Conservation (phyloP, 2,888 invertebrate species). For the Ernsta delagoae region DNA sequence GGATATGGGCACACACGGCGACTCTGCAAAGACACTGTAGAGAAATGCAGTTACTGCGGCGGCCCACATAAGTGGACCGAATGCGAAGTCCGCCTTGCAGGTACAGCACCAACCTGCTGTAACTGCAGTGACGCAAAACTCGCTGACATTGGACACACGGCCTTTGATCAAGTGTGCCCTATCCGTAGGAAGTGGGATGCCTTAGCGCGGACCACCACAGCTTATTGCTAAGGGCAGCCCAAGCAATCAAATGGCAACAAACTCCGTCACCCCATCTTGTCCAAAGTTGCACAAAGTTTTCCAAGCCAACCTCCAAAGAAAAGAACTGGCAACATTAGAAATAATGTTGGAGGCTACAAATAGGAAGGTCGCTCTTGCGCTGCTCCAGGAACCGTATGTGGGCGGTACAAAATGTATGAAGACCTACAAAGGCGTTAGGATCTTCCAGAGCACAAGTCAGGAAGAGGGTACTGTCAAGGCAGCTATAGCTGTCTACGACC, state of each 20-base stretch:
- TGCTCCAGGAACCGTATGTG: conserved; percentile 17
- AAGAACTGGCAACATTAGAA: conserved; percentile 4
- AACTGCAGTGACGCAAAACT: not conserved
- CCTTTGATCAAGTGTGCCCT: not conserved
- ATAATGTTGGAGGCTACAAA: not conserved
- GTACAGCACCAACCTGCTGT: not conserved
- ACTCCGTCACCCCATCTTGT: too few relatives aligned
- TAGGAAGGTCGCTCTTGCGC: not conserved
- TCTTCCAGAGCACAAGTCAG: conserved; percentile 15
- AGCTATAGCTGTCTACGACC: too few relatives aligned
- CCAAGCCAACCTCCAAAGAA: conserved; percentile 17
- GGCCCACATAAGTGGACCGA: not conserved
- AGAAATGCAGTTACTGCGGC: conserved; percentile 3
- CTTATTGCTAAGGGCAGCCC: conserved; percentile 5
- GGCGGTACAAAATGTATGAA: not conserved
- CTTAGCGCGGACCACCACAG: conserved; percentile 27
- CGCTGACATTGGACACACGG: not conserved
- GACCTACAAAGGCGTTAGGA: conserved; percentile 2
- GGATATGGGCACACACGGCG: not conserved
- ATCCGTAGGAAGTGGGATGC: conserved; percentile 36
- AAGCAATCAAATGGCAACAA: too few relatives aligned
- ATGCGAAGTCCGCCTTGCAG: not conserved
- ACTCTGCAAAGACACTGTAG: not conserved
- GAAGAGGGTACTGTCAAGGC: conserved; percentile 8
- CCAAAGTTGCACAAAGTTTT: not conserved